These are phyloP conservation scores for Lasioglossum malachurum DNA, from an alignment of 2,888 invertebrate species.

Conservation along the genomic window DNA sequence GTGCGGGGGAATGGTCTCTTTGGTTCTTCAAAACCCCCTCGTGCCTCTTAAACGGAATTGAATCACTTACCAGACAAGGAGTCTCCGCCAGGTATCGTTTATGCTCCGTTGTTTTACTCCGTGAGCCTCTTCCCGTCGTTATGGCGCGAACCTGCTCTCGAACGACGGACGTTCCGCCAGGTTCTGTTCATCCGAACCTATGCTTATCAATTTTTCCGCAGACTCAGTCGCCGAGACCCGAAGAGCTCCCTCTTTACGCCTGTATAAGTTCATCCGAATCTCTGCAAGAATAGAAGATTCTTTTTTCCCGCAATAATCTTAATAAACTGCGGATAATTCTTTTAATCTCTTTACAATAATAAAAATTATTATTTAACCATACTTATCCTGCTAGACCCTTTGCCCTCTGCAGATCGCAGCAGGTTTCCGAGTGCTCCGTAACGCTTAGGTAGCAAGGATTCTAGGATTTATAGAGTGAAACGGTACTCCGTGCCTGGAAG, in stretches of 20 bases:
- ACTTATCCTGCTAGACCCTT: not conserved
- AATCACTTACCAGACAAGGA: conserved; percentile 59
- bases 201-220: not conserved
- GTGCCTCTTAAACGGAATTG: conserved; percentile 68
- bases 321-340: too few relatives aligned
- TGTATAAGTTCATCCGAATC: not conserved
- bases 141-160: not conserved
- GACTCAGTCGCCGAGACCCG: not conserved
- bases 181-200: not conserved
- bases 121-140: not conserved
- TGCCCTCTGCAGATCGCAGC: not conserved
- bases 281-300: too few relatives aligned
- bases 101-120: conserved; percentile 47
- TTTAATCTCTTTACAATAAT: too few relatives aligned
- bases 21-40: conserved; percentile 62
- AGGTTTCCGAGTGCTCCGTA: not conserved
- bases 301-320: too few relatives aligned
- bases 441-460: not conserved
- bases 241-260: not conserved
- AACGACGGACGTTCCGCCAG: not conserved
- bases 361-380: not conserved
- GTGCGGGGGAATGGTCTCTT: conserved; percentile 46
- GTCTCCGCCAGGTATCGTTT: conserved; percentile 49
- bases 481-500: not conserved
- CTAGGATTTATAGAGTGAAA: conserved; percentile 5